phyloP scores from a whole-genome alignment of 1,140 invertebrate genomes.

The Chionoecetes opilio region DNA sequence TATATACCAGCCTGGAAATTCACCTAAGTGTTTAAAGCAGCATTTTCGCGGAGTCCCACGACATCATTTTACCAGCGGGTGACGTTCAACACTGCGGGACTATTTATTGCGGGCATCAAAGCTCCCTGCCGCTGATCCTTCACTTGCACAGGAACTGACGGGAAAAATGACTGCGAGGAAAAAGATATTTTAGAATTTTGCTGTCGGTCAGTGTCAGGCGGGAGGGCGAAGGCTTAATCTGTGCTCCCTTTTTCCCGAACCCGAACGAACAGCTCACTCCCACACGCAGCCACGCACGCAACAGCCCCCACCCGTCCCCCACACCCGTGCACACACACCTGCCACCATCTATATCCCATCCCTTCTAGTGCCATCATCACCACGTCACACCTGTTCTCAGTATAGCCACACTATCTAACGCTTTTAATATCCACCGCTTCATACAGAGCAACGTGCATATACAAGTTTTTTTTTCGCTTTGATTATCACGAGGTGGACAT shows the following conservation, averaged over 20 bases:
- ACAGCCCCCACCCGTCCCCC: not conserved
- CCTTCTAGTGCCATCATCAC: not conserved
- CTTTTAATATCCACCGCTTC: not conserved
- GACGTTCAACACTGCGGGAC: conserved; percentile 19
- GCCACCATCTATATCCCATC: not conserved
- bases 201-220: conserved; percentile 66
- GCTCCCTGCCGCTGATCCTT: conserved; percentile 41
- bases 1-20: not conserved
- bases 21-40: conserved; percentile 19
- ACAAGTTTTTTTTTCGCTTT: too few species aligned
- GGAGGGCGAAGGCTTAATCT: conserved; percentile 64
- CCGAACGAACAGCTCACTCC: not conserved
- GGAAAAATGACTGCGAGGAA: conserved; percentile 66
- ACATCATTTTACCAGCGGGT: conserved; percentile 25
- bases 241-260: conserved; percentile 42
- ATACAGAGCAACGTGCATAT: too few species aligned
- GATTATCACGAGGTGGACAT: too few species aligned
- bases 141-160: conserved; percentile 60
- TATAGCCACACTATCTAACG: not conserved
- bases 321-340: conserved; percentile 4
- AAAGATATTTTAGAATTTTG: conserved; percentile 72
- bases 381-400: not conserved
- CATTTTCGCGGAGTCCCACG: not conserved
- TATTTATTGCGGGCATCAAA: conserved; percentile 50
- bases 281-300: conserved; percentile 19